phyloP scores from a whole-genome alignment of 1,140 invertebrate genomes.

The Caenorhabditis elegans region DNA sequence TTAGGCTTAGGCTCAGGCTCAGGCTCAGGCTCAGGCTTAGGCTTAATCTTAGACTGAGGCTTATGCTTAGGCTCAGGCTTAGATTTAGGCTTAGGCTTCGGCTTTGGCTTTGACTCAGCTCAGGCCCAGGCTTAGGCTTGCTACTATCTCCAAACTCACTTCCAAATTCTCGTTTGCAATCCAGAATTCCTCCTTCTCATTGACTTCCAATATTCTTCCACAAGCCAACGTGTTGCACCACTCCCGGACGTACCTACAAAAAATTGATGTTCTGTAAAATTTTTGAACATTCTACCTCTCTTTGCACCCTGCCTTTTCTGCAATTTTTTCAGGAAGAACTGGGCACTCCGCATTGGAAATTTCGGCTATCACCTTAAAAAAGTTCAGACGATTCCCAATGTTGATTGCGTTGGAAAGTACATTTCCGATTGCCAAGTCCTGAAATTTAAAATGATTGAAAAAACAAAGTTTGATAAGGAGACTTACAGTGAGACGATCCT shows the following conservation, averaged over 20 bases:
- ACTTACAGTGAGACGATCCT: conserved; percentile 17
- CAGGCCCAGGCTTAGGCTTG: no score
- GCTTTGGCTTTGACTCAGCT: no score
- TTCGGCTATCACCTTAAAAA: background rate
- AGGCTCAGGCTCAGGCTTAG: no score
- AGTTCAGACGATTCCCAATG: background rate
- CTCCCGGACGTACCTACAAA: background rate
- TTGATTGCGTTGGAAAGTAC: background rate
- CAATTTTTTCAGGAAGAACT: background rate
- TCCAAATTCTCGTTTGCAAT: background rate
- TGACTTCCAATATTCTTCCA: background rate
- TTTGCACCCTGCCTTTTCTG: background rate
- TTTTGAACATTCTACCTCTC: background rate
- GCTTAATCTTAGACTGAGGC: no score
- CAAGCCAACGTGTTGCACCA: background rate
- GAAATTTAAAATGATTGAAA: background rate
- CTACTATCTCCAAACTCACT: no score
- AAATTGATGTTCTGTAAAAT: background rate
- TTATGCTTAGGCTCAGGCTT: no score
- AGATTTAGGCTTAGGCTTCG: no score
- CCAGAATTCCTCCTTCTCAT: background rate
- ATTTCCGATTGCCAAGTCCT: background rate
- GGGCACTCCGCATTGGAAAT: background rate
- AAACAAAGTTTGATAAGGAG: no score
- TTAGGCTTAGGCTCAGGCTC: no score